Base-by-base conservation (phyloP, 1,140 invertebrate species). In the Odontomachus brunneus region DNA sequence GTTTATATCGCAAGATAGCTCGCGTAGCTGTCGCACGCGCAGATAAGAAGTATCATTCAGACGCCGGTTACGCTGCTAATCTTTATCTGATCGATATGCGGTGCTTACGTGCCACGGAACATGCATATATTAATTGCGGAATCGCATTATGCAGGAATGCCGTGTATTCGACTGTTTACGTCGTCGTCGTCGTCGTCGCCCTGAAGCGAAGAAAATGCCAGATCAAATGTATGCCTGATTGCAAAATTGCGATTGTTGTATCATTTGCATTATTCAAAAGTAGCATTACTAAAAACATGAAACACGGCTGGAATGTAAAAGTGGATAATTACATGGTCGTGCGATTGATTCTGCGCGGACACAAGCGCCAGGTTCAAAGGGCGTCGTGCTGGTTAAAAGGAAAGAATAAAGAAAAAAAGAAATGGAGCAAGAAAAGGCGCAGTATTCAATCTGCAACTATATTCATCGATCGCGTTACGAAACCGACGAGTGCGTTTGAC, bases 91-190 rank as follows among this genome's bases (percentile, higher is more conserved):
- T 24, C 15, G 55, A 26, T 51, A 75, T 38, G 19, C 38, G 7
- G n/a, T 55, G 2, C 22, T 63, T 49, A 49, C 24, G 72, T 48
- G 59, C 24, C n/a, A 2, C 33, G 17, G 22, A 22, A 9, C 44
- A 75, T 62, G 72, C 24, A 65, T 76, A 65, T 76, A 53, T 51
- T 65, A 51, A 65, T 75, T 73, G 59, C 19, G 33, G 38, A 22
- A 53, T 22, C 33, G 60, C 5, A 65, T 75, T 29, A 38, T 63
- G 26, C 26, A 3, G 51, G 24, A 53, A 51, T 55, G 33, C 3
- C 19, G 11, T 17, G 17, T 14, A 19, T 65, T 1, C 24, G 62
- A 22, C 38, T 65, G 17, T 11, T 44, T 44, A 11, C 11, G 0
- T 26, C 44, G 19, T 48, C 24, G 12, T 9, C 29, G 29, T 33